These are phyloP conservation scores for Phocoena sinus DNA, from an alignment of 2,113 vertebrate genomes.

Conservation along the genomic window DNA sequence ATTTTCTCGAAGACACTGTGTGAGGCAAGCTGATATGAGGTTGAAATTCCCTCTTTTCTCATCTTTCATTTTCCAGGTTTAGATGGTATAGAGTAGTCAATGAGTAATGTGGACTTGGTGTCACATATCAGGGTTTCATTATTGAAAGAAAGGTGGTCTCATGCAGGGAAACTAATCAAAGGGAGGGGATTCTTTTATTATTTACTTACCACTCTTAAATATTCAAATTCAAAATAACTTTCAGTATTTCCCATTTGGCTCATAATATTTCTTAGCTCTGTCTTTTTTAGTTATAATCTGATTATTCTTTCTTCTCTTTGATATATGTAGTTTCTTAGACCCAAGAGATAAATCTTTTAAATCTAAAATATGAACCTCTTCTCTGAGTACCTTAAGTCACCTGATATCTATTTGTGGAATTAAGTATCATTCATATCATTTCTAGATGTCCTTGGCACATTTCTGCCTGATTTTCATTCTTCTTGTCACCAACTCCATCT, in stretches of 20 bases:
- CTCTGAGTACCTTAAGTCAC: neutral
- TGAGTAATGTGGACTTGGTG: rapidly evolving
- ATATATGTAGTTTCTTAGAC: neutral
- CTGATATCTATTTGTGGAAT: neutral
- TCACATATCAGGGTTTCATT: neutral
- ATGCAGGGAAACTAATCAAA: neutral
- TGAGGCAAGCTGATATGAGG: neutral
- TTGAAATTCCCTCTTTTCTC: rapidly evolving
- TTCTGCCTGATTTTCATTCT: neutral
- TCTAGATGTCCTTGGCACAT: neutral
- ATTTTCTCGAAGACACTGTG: neutral
- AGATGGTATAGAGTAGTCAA: neutral
- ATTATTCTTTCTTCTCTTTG: neutral
- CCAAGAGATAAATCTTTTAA: neutral
- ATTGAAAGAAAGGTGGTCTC: neutral
- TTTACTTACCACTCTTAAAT: neutral
- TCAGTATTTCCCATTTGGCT: neutral
- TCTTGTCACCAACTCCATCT: neutral
- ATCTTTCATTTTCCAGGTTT: too few relatives aligned
- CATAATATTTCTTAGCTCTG: neutral
- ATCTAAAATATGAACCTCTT: neutral
- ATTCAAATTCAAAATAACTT: neutral
- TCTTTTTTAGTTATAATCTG: neutral
- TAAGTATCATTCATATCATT: neutral
- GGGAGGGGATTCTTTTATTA: neutral